Evolutionary conservation across 2,797 vertebrate species (phyloP), one percentile per base, ranked within the genome.

Genomic region (Typhlichthys eigenmanni): DNA sequence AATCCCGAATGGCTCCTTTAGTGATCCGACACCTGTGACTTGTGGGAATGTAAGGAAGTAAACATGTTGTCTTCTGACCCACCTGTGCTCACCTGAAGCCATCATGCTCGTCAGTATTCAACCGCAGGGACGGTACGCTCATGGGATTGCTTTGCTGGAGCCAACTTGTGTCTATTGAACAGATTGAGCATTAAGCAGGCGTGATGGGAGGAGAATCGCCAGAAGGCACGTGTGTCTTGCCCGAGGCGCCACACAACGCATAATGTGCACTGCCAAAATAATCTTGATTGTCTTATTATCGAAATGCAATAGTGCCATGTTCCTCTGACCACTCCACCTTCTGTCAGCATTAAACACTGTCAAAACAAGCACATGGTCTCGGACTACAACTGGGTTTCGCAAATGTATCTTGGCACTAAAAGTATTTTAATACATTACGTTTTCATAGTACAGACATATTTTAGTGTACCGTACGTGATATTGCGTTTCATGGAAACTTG

Each of bases 251-350:
- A 73, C 17, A 7, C 72, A 71, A 72, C 76, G 77, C 85, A 86
- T 85, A 80, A 59, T 12, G 79, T 84, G 76, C 80, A 79, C 71
- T 83, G 88, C 88, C 88, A 90, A 91, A 84, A 76, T 58, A 65
- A 46, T 58, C 76, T 78, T 76, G 64, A 64, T 77, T 78, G 73
- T 45, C 19, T 5, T 51, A 10, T 79, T 71, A 72, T 80, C 78
- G 55, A 79, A 83, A 85, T 84, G 85, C 87, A 89, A 88, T 87
- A 87, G 82, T 87, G 84, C 82, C 84, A 90, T 88, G 69, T 47
- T 72, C 57, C 80, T 60, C 66, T 55, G 68, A 84, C 85, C 82
- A 78, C 75, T 82, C 66, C 75, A 62, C 67, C 71, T 87, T 80
- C 56, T 70, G 60, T 82, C 78, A 47, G 51, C 73, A 68, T 78